These are phyloP conservation scores for Anguilla obscura DNA, from an alignment of 2,797 vertebrate species.

Conservation along the genomic window DNA sequence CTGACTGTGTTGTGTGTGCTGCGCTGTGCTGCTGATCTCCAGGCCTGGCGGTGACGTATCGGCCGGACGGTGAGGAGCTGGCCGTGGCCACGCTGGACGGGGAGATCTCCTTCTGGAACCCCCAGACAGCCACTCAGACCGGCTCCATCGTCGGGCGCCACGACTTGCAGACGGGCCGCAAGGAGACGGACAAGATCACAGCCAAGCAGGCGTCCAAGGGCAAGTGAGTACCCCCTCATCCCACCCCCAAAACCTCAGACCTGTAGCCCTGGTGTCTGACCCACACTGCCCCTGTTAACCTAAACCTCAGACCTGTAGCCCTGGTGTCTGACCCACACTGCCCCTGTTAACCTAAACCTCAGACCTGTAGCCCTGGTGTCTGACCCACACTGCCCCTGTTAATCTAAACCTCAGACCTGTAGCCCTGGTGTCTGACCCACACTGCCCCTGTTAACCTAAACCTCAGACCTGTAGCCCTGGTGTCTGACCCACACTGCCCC, in stretches of 20 bases:
- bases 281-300: too few species aligned
- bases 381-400: too few species aligned
- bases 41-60: conserved; percentile 85
- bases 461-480: too few species aligned
- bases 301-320: too few species aligned
- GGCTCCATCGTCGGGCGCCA: conserved; percentile 86
- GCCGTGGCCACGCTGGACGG: conserved; percentile 87
- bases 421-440: too few species aligned
- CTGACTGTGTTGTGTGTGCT: neutral
- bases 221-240: conserved; percentile 77
- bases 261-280: too few species aligned
- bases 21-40: conserved; percentile 7
- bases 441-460: too few species aligned
- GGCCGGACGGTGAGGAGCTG: conserved; percentile 87
- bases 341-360: too few species aligned
- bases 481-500: too few species aligned
- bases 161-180: conserved; percentile 88
- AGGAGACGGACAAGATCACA: conserved; percentile 90
- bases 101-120: conserved; percentile 91
- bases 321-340: too few species aligned
- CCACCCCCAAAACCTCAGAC: neutral
- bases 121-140: conserved; percentile 77
- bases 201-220: conserved; percentile 92
- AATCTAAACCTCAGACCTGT: too few species aligned
- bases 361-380: too few species aligned